These are phyloP conservation scores for Diploptera punctata DNA, from an alignment of 2,888 invertebrate genomes.

Conservation along the genomic window DNA sequence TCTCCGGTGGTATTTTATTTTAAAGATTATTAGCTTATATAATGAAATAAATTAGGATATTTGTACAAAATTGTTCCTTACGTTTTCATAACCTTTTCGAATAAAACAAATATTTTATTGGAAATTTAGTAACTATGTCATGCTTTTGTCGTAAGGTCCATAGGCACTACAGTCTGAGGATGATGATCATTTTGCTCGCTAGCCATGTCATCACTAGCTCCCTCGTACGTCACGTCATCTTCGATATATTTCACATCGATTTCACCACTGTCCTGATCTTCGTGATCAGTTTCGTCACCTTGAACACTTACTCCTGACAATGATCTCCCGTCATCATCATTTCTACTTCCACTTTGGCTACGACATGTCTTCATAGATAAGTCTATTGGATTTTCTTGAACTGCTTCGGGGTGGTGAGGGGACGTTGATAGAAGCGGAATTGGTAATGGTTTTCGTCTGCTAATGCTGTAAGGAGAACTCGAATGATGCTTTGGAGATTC, in stretches of 20 bases:
- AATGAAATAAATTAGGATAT: no score
- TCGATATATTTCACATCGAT: not conserved
- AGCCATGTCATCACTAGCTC: not conserved
- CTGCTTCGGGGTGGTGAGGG: not conserved
- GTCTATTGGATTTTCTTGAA: conserved; percentile 44
- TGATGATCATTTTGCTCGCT: conserved; percentile 9
- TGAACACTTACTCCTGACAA: conserved; percentile 1
- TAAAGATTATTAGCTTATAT: no score
- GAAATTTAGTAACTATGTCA: no score
- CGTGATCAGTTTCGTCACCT: conserved; percentile 31
- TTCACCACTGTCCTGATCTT: not conserved
- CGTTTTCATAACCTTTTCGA: no score
- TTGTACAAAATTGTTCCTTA: no score
- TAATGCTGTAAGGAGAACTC: not conserved
- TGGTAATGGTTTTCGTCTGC: not conserved
- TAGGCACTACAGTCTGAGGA: conserved; percentile 52
- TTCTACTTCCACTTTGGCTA: conserved; percentile 3
- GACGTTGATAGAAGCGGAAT: not conserved
- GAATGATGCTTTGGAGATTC: not conserved
- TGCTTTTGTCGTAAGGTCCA: conserved; percentile 74
- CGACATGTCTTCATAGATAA: conserved; percentile 43
- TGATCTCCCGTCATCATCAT: conserved; percentile 22
- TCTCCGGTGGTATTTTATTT: no score
- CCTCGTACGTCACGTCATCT: not conserved
- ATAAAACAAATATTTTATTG: no score